These are phyloP conservation scores for Poeciliopsis presidionis DNA, from an alignment of 2,797 vertebrate genomes.

Conservation along the genomic window DNA sequence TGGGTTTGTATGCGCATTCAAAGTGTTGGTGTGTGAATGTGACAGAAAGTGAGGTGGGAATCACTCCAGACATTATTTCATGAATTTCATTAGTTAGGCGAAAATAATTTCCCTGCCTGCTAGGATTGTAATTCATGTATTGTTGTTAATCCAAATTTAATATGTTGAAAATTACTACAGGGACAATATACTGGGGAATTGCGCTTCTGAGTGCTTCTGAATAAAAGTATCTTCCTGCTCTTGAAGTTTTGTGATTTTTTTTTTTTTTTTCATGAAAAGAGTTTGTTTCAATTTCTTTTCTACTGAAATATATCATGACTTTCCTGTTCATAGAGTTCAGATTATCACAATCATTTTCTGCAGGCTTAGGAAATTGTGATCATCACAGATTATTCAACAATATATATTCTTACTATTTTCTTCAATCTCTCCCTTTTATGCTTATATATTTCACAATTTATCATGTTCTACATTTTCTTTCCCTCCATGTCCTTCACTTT, in stretches of 20 bases:
- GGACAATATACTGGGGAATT: constrained; percentile 22
- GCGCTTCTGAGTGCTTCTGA: constrained; percentile 28
- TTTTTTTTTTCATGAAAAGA: constrained; percentile 27
- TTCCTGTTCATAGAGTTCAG: constrained; percentile 37
- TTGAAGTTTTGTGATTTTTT: constrained; percentile 18
- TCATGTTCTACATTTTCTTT: no score
- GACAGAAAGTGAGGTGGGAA: constrained; percentile 44
- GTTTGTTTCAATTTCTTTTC: constrained; percentile 31
- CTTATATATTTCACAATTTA: no score
- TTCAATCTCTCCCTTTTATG: no score
- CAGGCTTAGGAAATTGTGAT: constrained; percentile 71
- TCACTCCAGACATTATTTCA: constrained; percentile 63
- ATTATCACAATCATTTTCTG: constrained; percentile 62
- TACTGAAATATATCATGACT: constrained; percentile 5
- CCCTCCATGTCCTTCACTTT: no score
- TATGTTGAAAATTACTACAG: constrained; percentile 69
- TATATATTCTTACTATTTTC: constrained; percentile 47
- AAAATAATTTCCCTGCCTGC: constrained; percentile 73
- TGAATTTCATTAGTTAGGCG: constrained; percentile 75
- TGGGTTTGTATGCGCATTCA: constrained; percentile 31
- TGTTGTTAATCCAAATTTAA: constrained; percentile 77
- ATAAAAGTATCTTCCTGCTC: constrained; percentile 21
- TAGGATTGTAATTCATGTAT: constrained; percentile 66
- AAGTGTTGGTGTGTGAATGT: constrained; percentile 14
- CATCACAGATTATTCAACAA: constrained; percentile 68